Percentiles rank a stretch among this genome's conserved stretches.
Evolutionary conservation across 2,797 vertebrate species (phyloP).

Genomic region (Poecilia velifera): DNA sequence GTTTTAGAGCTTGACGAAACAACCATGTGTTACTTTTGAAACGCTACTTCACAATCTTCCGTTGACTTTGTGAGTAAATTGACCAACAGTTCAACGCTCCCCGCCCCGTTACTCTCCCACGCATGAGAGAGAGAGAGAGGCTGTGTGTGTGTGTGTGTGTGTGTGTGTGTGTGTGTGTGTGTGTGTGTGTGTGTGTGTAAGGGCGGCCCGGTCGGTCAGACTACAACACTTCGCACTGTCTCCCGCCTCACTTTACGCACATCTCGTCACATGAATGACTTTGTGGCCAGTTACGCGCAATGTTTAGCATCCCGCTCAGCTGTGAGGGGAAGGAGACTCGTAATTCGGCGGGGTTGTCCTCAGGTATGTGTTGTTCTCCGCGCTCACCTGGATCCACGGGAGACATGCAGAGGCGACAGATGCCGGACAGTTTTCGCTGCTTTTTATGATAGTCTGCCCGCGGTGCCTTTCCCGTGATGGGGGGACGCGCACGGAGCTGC

Average conservation of each 20-base stretch:
- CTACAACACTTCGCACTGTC: constrained; percentile 53
- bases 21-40: not conserved
- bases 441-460: constrained; percentile 58
- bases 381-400: constrained; percentile 57
- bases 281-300: constrained; percentile 65
- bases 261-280: constrained; percentile 51
- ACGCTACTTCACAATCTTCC: not conserved
- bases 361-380: constrained; percentile 46
- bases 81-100: not conserved
- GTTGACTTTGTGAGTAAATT: not conserved
- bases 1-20: not conserved
- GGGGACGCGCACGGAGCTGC: constrained; percentile 64
- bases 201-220: not conserved
- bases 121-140: too few relatives aligned
- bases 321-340: constrained; percentile 31
- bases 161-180: not conserved
- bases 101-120: too few relatives aligned
- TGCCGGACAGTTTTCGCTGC: constrained; percentile 3
- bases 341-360: constrained; percentile 26
- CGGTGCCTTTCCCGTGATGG: constrained; percentile 66
- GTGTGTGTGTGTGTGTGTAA: not conserved
- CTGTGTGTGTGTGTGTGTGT: too few relatives aligned
- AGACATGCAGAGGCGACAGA: constrained; percentile 48
- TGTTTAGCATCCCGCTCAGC: constrained; percentile 52
- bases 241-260: constrained; percentile 44